These are phyloP conservation scores for Isichthys henryi DNA, from an alignment of 2,113 vertebrate genomes.

Conservation along the genomic window DNA sequence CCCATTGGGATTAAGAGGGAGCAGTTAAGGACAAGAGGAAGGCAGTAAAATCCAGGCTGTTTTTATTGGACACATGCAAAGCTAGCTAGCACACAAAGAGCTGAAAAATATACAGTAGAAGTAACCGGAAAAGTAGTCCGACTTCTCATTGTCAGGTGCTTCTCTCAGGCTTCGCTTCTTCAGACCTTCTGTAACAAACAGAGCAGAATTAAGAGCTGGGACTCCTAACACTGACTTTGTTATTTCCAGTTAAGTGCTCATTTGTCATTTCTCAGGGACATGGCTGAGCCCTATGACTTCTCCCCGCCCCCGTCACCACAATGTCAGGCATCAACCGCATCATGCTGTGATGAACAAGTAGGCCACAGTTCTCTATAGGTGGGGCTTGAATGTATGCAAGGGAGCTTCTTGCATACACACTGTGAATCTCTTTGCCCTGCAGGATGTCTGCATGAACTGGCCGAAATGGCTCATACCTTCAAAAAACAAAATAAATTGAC, in stretches of 20 bases:
- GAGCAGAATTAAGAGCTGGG: not conserved
- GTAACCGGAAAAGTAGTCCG: not conserved
- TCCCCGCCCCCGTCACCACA: constrained; percentile 31
- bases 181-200: not conserved
- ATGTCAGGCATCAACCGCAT: constrained; percentile 43
- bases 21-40: not conserved
- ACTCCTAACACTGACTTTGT: not conserved
- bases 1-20: not conserved
- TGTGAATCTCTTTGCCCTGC: constrained; percentile 40
- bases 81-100: not conserved
- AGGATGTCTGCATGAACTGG: not conserved
- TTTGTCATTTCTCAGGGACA: constrained; percentile 3
- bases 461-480: not conserved
- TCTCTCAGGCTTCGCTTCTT: not conserved
- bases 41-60: not conserved
- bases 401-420: constrained; percentile 45
- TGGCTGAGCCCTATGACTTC: not conserved
- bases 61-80: not conserved
- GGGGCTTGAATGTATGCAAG: constrained; percentile 47
- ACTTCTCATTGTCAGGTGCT: not conserved
- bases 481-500: not conserved
- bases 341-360: constrained; percentile 65
- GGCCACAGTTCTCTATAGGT: constrained; percentile 61
- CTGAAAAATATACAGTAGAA: not conserved
- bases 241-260: constrained; percentile 4